phyloP scores from a whole-genome alignment of 2,888 invertebrate species.

The Agrochola litura region DNA sequence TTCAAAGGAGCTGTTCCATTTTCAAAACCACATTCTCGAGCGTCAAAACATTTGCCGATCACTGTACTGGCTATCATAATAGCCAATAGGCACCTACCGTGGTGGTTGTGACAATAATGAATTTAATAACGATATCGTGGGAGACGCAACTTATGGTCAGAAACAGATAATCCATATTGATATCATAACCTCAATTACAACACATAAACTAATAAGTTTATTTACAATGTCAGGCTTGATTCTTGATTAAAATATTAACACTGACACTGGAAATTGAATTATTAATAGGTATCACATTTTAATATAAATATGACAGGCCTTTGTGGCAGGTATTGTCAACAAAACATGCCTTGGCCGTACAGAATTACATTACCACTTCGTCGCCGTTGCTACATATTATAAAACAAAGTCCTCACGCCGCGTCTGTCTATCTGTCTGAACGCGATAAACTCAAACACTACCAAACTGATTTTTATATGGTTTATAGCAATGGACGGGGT shows the following conservation, averaged over 20 bases:
- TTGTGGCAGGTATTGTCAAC: constrained; percentile 26
- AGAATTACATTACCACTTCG: not conserved
- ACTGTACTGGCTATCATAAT: constrained; percentile 3
- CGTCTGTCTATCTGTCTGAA: too few relatives aligned
- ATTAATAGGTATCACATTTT: constrained; percentile 8
- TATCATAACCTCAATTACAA: constrained; percentile 47
- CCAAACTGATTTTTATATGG: too few relatives aligned
- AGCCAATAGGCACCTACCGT: constrained; percentile 18
- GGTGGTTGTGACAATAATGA: constrained; percentile 22
- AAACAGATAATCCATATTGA: constrained; percentile 55
- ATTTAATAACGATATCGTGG: constrained; percentile 42
- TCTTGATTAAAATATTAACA: constrained; percentile 39
- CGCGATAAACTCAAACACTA: too few relatives aligned
- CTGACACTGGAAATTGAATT: constrained; percentile 27
- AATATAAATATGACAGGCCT: constrained; percentile 34
- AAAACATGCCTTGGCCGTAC: not conserved
- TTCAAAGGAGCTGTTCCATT: not conserved
- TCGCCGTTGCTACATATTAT: too few relatives aligned
- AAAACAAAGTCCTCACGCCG: too few relatives aligned
- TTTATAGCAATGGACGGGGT: too few relatives aligned
- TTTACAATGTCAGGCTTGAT: constrained; percentile 36
- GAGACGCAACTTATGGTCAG: constrained; percentile 46
- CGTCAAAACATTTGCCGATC: constrained; percentile 11
- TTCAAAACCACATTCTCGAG: not conserved
- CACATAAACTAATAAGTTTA: constrained; percentile 54